phyloP scores from a whole-genome alignment of 1,140 invertebrate species.

The Oppia nitens region DNA sequence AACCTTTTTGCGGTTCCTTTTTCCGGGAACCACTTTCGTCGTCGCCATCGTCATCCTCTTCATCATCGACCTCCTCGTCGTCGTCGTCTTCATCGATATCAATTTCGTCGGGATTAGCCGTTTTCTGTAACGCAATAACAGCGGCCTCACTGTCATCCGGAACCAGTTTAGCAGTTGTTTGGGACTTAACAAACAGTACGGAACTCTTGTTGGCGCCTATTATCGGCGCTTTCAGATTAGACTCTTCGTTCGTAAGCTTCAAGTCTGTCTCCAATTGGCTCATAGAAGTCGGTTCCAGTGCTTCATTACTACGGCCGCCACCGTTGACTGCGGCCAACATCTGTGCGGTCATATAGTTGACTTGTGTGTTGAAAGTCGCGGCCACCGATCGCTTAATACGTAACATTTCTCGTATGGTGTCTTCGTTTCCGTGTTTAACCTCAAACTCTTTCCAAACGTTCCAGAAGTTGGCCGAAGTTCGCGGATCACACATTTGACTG shows the following conservation, averaged over 20 bases:
- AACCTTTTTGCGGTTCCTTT: constrained; percentile 2
- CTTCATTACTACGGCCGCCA: constrained; percentile 38
- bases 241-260: not conserved
- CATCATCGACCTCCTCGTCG: constrained; percentile 39
- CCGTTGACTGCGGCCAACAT: constrained; percentile 57
- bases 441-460: constrained; percentile 99
- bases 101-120: constrained; percentile 9
- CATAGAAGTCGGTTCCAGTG: constrained; percentile 1
- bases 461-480: constrained; percentile 80
- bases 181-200: constrained; percentile 32
- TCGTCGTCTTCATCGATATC: constrained; percentile 55
- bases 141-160: constrained; percentile 88
- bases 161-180: constrained; percentile 38
- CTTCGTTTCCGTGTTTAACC: constrained; percentile 97
- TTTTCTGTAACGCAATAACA: too few relatives aligned
- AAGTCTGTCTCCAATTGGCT: constrained; percentile 4
- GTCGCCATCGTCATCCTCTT: constrained; percentile 8
- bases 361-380: constrained; percentile 89
- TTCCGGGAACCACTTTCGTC: not conserved
- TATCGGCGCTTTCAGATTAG: not conserved
- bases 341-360: constrained; percentile 72
- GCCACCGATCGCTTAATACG: constrained; percentile 92
- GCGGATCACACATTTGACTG: constrained; percentile 96
- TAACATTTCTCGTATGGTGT: constrained; percentile 97
- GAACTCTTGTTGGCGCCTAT: not conserved